Percentiles rank a stretch among this genome's conserved stretches.
Conservation (phyloP, 2,113 vertebrate genomes). For the Strigops habroptila region DNA sequence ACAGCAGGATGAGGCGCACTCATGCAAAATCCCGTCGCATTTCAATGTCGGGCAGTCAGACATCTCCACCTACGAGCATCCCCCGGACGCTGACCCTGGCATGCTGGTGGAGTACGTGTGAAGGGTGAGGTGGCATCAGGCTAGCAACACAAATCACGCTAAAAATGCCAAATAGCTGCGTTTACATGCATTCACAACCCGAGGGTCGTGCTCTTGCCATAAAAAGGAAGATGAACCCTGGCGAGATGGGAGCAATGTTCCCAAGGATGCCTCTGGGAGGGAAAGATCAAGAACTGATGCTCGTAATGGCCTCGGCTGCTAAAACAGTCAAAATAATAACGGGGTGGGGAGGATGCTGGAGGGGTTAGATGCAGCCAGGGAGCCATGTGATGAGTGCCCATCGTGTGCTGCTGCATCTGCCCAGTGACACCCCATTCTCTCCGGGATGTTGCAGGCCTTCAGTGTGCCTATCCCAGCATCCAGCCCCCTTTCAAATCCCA, state of each 20-base stretch:
- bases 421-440: not conserved
- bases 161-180: constrained; percentile 26
- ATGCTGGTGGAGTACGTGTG: fast-evolving
- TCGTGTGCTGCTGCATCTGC: fast-evolving
- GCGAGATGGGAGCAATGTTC: constrained; percentile 6
- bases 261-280: constrained; percentile 52
- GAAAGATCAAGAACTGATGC: constrained; percentile 36
- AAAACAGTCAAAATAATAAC: constrained; percentile 17
- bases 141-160: constrained; percentile 30
- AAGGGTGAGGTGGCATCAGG: constrained; percentile 23
- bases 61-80: not conserved
- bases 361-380: not conserved
- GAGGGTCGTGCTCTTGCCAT: constrained; percentile 28
- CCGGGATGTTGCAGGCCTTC: not conserved
- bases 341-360: not conserved
- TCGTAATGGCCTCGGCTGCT: constrained; percentile 28
- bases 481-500: not conserved
- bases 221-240: constrained; percentile 35
- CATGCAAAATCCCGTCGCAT: not conserved
- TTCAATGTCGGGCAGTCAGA: not conserved
- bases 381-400: not conserved
- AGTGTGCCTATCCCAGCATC: fast-evolving
- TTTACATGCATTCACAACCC: not conserved
- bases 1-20: not conserved
- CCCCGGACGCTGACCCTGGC: not conserved